Evolutionary conservation across 2,797 vertebrate species (phyloP).

Genomic region (Lepidocolaptes lacrymiger): DNA sequence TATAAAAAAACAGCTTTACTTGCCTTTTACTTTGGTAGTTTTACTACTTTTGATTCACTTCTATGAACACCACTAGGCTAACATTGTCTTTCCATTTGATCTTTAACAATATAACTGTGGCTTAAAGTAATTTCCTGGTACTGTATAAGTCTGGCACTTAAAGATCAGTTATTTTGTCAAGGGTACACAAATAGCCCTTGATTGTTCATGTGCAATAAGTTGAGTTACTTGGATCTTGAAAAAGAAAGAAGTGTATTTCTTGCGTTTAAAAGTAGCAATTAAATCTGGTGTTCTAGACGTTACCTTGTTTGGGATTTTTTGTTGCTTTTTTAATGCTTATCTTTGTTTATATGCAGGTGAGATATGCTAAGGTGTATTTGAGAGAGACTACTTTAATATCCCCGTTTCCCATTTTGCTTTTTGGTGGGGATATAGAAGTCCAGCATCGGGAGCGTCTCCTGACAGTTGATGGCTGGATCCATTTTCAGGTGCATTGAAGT

Average conservation of each 20-base stretch:
- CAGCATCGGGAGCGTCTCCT: slow-evolving; percentile 93
- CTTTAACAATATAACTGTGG: not conserved
- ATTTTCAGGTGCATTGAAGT: slow-evolving; percentile 87
- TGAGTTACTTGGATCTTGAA: not conserved
- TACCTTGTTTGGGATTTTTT: not conserved
- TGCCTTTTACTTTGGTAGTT: not conserved
- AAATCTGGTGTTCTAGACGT: not conserved
- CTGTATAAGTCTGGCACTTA: not conserved
- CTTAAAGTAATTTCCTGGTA: not conserved
- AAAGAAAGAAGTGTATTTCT: not conserved
- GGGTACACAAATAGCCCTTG: not conserved
- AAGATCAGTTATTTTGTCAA: not conserved
- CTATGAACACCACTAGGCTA: not conserved
- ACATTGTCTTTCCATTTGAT: not conserved
- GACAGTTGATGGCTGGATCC: slow-evolving; percentile 93
- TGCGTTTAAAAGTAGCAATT: not conserved
- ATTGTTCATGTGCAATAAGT: not conserved
- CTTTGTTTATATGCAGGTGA: slow-evolving; percentile 80
- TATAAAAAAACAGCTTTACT: not conserved
- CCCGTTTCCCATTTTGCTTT: slow-evolving; percentile 94
- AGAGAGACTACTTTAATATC: slow-evolving; percentile 91
- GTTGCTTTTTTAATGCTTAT: not conserved
- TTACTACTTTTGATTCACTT: not conserved
- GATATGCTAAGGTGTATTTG: slow-evolving; percentile 91
- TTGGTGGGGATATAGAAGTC: slow-evolving; percentile 95